Base-by-base conservation (phyloP, 2,888 invertebrate species). In the Drosophila neutralis region DNA sequence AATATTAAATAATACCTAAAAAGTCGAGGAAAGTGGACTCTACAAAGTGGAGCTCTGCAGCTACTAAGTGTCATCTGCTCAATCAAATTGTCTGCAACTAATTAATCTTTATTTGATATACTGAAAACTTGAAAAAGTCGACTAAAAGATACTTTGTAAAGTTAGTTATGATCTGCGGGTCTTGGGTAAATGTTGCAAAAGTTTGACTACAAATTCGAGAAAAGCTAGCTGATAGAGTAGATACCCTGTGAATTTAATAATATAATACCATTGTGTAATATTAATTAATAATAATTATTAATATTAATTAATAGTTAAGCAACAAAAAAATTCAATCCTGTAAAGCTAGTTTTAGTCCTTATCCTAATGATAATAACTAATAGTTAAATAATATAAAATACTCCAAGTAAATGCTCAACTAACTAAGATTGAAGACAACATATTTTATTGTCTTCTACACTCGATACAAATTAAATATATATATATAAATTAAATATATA, bases 141-240 rank as follows among this genome's bases (percentile, higher is more conserved):
- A 36, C 36, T 6, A 36, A 33, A 33, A 33, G 2, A 33, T 33
- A 33, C 33, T 33, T 33, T 11, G 10, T 3, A 11, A 40, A 40
- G 38, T 0, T n/a, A 2, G 40, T n/a, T 40, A 40, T 40, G 40
- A 4, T 10, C 10, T 10, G n/a, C 1, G 0, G n/a, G 1, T n/a
- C 8, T 10, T 38, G 8, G 18, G 18, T 0, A 4, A 38, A 3
- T 18, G 0, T 36, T 7, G 18, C 0, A 36, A 18, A 2, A 0
- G 6, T 18, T 36, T 36, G 36, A 38, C 2, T 7, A 38, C 8
- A 7, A 38, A 38, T 7, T 38, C 18, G 18, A 18, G 36, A 4
- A 36, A 18, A 38, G 7, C 36, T 38, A 18, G 8, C 18, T 38
- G 38, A 3, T 38, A 18, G 38, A 8, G 8, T 38, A 18, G 38